Conservation (phyloP, 2,113 vertebrate species). For the Motacilla tschutschensis region DNA sequence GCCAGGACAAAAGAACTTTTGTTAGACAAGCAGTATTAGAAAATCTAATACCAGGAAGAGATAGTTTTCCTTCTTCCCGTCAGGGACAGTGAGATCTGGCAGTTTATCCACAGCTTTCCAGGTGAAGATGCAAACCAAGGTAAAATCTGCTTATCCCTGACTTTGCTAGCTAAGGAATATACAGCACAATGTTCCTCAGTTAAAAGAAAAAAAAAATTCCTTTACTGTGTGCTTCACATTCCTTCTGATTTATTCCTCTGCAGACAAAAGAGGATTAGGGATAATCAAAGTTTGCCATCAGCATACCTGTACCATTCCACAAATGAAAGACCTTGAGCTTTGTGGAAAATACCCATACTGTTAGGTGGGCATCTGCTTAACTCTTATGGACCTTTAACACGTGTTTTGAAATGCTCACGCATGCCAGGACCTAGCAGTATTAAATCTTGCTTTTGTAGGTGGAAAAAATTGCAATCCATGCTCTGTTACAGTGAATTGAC, state of each 20-base stretch:
- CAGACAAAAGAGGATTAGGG: constrained; percentile 31
- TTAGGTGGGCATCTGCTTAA: not conserved
- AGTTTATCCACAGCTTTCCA: not conserved
- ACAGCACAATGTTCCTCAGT: not conserved
- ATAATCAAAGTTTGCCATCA: constrained; percentile 31
- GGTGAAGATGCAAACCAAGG: constrained; percentile 16
- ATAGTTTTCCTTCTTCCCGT: constrained; percentile 23
- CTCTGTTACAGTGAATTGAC: not conserved
- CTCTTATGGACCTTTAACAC: not conserved
- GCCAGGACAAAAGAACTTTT: constrained; percentile 49
- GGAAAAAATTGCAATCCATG: constrained; percentile 7
- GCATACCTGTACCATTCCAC: not conserved
- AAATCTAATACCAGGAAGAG: constrained; percentile 43
- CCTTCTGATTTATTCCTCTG: not conserved
- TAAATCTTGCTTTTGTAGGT: constrained; percentile 3
- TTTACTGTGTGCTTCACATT: not conserved
- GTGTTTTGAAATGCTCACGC: not conserved
- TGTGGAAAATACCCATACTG: not conserved
- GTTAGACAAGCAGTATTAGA: constrained; percentile 54
- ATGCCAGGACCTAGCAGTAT: not conserved
- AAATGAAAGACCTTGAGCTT: constrained; percentile 16
- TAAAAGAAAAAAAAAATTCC: not conserved
- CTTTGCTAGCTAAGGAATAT: constrained; percentile 4
- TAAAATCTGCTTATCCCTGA: not conserved
- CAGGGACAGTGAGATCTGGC: not conserved